phyloP scores from a whole-genome alignment of 2,113 vertebrate genomes.

The Pholis gunnellus region DNA sequence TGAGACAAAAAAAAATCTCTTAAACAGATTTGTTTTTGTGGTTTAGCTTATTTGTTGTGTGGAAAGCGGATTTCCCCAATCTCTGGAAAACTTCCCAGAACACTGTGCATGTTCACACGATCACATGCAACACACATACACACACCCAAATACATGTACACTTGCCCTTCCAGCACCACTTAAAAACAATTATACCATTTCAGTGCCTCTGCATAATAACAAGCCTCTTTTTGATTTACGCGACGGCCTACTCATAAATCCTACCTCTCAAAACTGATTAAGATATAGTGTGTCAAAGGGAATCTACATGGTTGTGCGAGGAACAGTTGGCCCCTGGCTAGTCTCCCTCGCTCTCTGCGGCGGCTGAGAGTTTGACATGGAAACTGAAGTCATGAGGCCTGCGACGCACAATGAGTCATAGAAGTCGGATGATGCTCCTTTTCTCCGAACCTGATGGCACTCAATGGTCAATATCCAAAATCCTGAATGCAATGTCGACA shows the following conservation, averaged over 20 bases:
- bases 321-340: conserved; percentile 54
- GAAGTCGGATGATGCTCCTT: conserved; percentile 27
- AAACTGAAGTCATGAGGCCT: conserved; percentile 70
- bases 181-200: conserved; percentile 76
- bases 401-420: conserved; percentile 53
- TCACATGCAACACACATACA: conserved; percentile 46
- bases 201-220: conserved; percentile 69
- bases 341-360: conserved; percentile 8
- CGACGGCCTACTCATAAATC: conserved; percentile 59
- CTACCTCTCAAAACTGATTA: conserved; percentile 61
- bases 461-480: not conserved
- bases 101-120: conserved; percentile 49
- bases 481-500: conserved; percentile 4
- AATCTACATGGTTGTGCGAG: conserved; percentile 49
- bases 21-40: conserved; percentile 70
- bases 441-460: not conserved
- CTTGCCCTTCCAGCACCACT: conserved; percentile 52
- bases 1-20: conserved; percentile 49
- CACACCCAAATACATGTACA: conserved; percentile 23
- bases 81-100: conserved; percentile 75
- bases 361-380: conserved; percentile 61
- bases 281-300: conserved; percentile 63
- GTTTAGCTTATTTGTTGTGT: conserved; percentile 70
- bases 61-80: conserved; percentile 73
- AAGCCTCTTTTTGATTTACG: conserved; percentile 69